Evolutionary conservation across 2,113 vertebrate species (phyloP).

Genomic region (Xenopus laevis): DNA sequence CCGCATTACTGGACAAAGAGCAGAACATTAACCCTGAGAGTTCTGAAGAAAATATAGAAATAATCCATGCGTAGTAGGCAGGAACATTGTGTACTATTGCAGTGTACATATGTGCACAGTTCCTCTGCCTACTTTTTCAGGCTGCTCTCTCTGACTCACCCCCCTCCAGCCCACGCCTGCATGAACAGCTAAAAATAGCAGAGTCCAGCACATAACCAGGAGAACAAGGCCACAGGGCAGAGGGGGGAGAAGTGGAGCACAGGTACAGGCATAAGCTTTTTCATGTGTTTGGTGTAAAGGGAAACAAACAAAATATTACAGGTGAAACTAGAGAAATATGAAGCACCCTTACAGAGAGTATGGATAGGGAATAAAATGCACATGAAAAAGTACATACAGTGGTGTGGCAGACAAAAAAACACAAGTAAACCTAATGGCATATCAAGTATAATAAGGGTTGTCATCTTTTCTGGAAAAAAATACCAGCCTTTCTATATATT

Average conservation of each 20-base stretch:
- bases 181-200: slow-evolving; percentile 42
- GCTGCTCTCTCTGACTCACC: slow-evolving; percentile 35
- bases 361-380: too few species aligned
- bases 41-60: slow-evolving; percentile 15
- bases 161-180: slow-evolving; percentile 41
- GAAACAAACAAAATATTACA: too few species aligned
- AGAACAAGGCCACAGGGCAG: slow-evolving; percentile 29
- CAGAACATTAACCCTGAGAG: slow-evolving; percentile 40
- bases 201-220: slow-evolving; percentile 30
- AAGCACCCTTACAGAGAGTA: too few species aligned
- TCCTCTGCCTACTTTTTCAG: slow-evolving; percentile 22
- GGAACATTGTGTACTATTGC: slow-evolving; percentile 15
- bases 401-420: too few species aligned
- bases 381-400: too few species aligned
- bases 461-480: too few species aligned
- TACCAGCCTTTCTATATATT: too few species aligned
- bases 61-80: neutral
- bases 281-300: neutral
- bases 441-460: too few species aligned
- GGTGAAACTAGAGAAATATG: too few species aligned
- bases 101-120: slow-evolving; percentile 7
- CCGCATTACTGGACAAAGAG: slow-evolving; percentile 42
- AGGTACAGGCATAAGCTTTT: slow-evolving; percentile 8
- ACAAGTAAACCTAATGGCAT: too few species aligned
- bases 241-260: neutral